Conservation (phyloP, 1,140 invertebrate species). For the Formica exsecta region DNA sequence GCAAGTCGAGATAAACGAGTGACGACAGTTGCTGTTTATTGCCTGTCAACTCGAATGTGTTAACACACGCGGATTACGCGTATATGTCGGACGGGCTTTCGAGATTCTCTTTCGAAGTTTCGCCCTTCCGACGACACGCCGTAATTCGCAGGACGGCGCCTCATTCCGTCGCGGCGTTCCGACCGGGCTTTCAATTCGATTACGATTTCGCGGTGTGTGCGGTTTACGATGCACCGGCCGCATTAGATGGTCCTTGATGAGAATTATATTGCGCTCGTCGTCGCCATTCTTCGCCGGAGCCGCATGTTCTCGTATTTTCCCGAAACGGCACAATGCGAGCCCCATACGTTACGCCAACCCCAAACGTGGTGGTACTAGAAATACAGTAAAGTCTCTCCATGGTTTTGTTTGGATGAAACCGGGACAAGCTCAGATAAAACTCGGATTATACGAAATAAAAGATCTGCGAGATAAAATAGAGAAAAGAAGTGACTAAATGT, state of each 20-base stretch:
- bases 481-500: neutral
- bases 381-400: constrained; percentile 12
- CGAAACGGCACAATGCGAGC: constrained; percentile 42
- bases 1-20: neutral
- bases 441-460: constrained; percentile 14
- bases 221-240: constrained; percentile 78
- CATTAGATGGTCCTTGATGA: constrained; percentile 74
- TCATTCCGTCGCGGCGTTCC: neutral
- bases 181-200: constrained; percentile 77
- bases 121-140: constrained; percentile 38
- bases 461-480: neutral
- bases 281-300: constrained; percentile 46
- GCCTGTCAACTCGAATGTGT: neutral
- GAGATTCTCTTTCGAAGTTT: constrained; percentile 4
- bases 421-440: constrained; percentile 11
- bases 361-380: constrained; percentile 23
- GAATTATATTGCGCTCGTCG: constrained; percentile 73
- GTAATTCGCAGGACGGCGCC: constrained; percentile 62
- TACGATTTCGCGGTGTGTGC: constrained; percentile 75
- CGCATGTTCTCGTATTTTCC: constrained; percentile 58
- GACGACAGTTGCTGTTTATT: neutral
- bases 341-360: constrained; percentile 28
- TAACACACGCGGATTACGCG: neutral
- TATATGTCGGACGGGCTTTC: neutral
- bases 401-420: constrained; percentile 30